Percentiles rank a stretch among this genome's conserved stretches.
Evolutionary conservation across 1,140 invertebrate species (phyloP).

Genomic region (Ylistrum balloti): DNA sequence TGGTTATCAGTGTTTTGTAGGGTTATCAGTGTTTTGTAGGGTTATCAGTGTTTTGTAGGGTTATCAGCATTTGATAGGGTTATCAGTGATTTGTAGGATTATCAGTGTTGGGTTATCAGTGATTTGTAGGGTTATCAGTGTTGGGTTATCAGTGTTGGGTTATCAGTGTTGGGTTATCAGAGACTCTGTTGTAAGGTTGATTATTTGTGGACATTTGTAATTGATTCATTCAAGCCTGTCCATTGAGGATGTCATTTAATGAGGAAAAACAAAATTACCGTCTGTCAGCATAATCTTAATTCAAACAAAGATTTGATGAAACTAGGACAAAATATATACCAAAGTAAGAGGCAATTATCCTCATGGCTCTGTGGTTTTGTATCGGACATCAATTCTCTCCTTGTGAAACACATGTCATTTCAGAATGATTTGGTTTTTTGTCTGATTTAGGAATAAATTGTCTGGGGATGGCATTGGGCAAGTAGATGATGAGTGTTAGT

Average conservation of each 20-base stretch:
- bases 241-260: neutral
- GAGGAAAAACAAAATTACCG: no score
- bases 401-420: neutral
- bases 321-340: neutral
- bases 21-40: no score
- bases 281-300: no score
- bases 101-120: no score
- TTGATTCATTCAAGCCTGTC: neutral
- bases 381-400: neutral
- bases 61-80: no score
- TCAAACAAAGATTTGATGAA: no score
- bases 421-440: neutral
- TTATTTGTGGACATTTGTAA: neutral
- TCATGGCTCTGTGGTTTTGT: neutral
- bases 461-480: neutral
- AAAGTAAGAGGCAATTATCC: neutral
- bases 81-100: no score
- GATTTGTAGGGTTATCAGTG: no score
- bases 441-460: neutral
- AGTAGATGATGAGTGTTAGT: neutral
- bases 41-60: no score
- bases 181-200: neutral
- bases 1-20: no score
- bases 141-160: no score
- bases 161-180: neutral